Percentiles rank a stretch among this genome's conserved stretches.
phyloP scores from a whole-genome alignment of 1,140 invertebrate species.

The Brachionus asplanchnoidis region DNA sequence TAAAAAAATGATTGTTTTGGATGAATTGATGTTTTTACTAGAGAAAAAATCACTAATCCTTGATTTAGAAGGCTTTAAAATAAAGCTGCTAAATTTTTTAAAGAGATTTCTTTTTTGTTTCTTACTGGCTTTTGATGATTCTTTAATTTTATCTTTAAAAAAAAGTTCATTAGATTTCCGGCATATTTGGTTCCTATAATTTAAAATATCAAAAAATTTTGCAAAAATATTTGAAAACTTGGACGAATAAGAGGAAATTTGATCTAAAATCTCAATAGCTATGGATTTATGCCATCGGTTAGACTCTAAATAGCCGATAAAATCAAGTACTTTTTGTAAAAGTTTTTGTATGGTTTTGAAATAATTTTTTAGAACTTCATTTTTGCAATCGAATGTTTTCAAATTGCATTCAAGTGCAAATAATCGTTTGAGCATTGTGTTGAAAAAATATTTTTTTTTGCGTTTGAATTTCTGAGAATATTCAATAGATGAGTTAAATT shows the following conservation, averaged over 20 bases:
- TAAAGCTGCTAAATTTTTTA: background rate
- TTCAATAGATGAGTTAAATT: background rate
- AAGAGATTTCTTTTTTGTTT: background rate
- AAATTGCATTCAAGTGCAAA: background rate
- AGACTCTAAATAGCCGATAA: background rate
- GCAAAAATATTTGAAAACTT: background rate
- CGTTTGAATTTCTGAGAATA: background rate
- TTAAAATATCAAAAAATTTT: background rate
- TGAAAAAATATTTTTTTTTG: constrained; percentile 7
- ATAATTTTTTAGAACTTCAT: background rate
- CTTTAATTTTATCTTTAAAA: background rate
- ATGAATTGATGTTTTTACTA: background rate
- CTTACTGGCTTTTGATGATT: background rate
- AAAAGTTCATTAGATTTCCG: background rate
- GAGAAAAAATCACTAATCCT: background rate
- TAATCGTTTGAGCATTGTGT: background rate
- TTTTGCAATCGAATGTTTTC: background rate
- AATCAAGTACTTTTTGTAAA: background rate
- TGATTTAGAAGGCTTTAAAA: background rate
- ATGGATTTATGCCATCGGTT: background rate
- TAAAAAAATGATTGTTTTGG: background rate
- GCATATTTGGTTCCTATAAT: background rate
- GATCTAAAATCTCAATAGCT: background rate
- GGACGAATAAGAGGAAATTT: background rate
- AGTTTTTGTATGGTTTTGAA: background rate